phyloP scores from a whole-genome alignment of 2,888 invertebrate species.

The Meandrusa payeni region DNA sequence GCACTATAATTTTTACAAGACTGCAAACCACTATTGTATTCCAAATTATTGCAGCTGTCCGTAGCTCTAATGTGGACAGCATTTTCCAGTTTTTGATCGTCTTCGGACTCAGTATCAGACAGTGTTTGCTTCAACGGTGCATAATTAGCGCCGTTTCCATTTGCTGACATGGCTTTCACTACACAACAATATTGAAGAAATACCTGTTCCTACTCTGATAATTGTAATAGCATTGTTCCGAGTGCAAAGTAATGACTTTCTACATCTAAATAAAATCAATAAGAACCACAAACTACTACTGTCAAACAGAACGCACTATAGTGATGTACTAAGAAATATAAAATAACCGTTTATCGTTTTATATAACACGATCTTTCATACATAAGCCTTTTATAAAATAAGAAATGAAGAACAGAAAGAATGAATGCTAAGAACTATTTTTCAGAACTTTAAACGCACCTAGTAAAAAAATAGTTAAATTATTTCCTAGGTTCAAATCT shows the following conservation, averaged over 20 bases:
- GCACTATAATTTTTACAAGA: slow-evolving; percentile 68
- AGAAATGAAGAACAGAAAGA: too few species aligned
- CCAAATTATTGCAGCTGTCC: slow-evolving; percentile 67
- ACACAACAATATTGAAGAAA: slow-evolving; percentile 12
- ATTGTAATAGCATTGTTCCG: slow-evolving; percentile 19
- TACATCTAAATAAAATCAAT: slow-evolving; percentile 24
- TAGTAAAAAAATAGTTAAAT: too few species aligned
- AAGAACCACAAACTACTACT: slow-evolving; percentile 15
- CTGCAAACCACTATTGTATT: slow-evolving; percentile 68
- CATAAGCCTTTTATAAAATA: too few species aligned
- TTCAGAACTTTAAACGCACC: too few species aligned
- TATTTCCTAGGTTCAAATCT: too few species aligned
- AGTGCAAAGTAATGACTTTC: not conserved
- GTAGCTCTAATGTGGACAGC: slow-evolving; percentile 51
- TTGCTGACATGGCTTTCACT: slow-evolving; percentile 59
- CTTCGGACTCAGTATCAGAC: slow-evolving; percentile 89
- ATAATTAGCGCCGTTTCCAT: slow-evolving; percentile 80
- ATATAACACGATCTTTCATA: too few species aligned
- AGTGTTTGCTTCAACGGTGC: slow-evolving; percentile 89
- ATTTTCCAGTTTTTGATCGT: slow-evolving; percentile 77
- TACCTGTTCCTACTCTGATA: not conserved
- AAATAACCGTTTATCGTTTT: too few species aligned
- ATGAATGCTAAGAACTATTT: not conserved
- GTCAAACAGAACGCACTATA: slow-evolving; percentile 6
- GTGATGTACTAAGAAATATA: too few species aligned